These are phyloP conservation scores for Pica pica DNA, from an alignment of 2,113 vertebrate genomes.

Conservation along the genomic window DNA sequence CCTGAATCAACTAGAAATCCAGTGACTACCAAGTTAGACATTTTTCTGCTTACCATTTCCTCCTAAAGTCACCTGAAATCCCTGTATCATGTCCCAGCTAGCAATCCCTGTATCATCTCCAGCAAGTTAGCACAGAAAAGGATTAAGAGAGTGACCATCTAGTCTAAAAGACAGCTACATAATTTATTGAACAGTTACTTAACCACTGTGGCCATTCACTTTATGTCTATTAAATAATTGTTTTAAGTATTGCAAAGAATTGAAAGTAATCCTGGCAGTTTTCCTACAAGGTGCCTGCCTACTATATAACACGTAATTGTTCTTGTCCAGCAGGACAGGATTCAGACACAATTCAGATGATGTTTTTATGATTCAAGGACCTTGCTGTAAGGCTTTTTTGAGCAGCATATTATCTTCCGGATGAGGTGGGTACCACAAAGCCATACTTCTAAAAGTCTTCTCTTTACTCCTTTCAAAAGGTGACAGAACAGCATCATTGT, in stretches of 20 bases:
- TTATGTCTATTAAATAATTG: neutral
- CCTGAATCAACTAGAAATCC: neutral
- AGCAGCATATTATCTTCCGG: neutral
- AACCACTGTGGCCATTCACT: neutral
- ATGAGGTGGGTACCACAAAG: neutral
- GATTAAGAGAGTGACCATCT: neutral
- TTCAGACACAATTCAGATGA: neutral
- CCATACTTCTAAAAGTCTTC: neutral
- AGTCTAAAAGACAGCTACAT: neutral
- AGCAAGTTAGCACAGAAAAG: neutral
- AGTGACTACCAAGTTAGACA: neutral
- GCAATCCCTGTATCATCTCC: neutral
- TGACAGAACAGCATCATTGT: neutral
- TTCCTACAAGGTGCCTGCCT: neutral
- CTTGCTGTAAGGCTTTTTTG: neutral
- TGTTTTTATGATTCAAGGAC: neutral
- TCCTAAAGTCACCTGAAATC: neutral
- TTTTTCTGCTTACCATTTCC: neutral
- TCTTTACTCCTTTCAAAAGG: neutral
- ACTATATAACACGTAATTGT: neutral
- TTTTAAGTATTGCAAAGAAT: neutral
- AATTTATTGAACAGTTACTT: neutral
- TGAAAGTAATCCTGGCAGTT: neutral
- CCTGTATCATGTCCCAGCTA: neutral
- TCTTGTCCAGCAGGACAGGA: neutral